Evolutionary conservation across 2,888 invertebrate genomes (phyloP).

Genomic region (Meghimatium bilineatum): DNA sequence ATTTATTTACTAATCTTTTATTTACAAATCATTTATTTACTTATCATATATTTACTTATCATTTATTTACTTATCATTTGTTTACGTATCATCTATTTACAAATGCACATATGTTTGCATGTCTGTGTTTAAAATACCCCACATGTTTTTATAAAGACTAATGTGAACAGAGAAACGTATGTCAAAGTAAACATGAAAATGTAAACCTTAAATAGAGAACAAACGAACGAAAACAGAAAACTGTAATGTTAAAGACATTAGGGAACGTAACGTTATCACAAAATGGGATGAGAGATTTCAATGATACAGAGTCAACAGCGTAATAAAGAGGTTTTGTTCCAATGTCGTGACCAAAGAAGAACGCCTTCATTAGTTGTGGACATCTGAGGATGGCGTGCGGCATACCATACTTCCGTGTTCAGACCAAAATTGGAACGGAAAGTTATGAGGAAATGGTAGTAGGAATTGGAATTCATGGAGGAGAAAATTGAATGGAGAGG

Average conservation of each 20-base stretch:
- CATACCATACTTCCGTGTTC: not conserved
- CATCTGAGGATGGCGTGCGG: constrained; percentile 17
- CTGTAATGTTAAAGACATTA: constrained; percentile 34
- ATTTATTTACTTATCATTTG: too few relatives aligned
- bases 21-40: too few relatives aligned
- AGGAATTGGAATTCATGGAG: not conserved
- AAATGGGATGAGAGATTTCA: not conserved
- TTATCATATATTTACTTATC: too few relatives aligned
- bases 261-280: not conserved
- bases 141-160: not conserved
- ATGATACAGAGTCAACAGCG: not conserved
- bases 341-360: not conserved
- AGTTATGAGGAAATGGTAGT: not conserved
- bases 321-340: constrained; percentile 28
- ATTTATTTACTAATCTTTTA: too few relatives aligned
- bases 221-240: not conserved
- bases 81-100: too few relatives aligned
- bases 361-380: not conserved
- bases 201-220: not conserved
- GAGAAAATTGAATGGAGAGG: not conserved
- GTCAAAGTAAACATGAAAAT: not conserved
- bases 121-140: not conserved
- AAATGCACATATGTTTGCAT: too few relatives aligned
- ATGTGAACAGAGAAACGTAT: too few relatives aligned
- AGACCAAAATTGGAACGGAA: not conserved